Conservation (phyloP, 2,797 vertebrate species). For the Aplochiton taeniatus region DNA sequence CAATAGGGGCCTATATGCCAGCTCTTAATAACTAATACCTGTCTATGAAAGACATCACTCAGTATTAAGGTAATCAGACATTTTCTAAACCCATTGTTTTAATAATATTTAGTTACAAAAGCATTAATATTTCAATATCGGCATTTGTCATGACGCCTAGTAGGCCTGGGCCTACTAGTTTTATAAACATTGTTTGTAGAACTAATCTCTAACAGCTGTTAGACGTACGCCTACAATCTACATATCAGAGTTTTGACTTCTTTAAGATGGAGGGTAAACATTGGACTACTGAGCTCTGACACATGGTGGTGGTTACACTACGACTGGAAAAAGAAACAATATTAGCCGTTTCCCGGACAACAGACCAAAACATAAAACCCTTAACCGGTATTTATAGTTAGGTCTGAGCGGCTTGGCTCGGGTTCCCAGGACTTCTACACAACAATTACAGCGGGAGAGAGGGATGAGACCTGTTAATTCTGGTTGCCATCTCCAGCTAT, state of each 20-base stretch:
- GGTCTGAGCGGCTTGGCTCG: slow-evolving; percentile 20
- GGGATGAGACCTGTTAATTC: too few relatives aligned
- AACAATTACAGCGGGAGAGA: too few relatives aligned
- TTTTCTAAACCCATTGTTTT: too few relatives aligned
- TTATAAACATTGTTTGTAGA: background rate
- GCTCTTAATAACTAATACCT: background rate
- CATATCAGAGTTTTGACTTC: slow-evolving; percentile 17
- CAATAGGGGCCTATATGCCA: background rate
- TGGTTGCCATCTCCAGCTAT: too few relatives aligned
- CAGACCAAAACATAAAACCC: slow-evolving; percentile 47
- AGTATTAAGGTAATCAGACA: background rate
- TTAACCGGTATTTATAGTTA: slow-evolving; percentile 46
- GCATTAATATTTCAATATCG: background rate
- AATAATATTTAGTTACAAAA: background rate
- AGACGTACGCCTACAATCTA: too few relatives aligned
- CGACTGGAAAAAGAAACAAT: slow-evolving; percentile 35
- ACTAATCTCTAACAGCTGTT: slow-evolving; percentile 4
- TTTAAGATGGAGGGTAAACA: slow-evolving; percentile 17
- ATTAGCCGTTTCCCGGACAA: slow-evolving; percentile 50
- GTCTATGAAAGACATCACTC: background rate
- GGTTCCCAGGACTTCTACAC: slow-evolving; percentile 24
- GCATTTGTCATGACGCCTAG: too few relatives aligned
- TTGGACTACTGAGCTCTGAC: slow-evolving; percentile 20
- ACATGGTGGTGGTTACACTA: slow-evolving; percentile 7
- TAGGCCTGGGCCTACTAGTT: too few relatives aligned